Conservation (phyloP, 1,140 invertebrate genomes). For the Aphaenogaster ashmeadi region DNA sequence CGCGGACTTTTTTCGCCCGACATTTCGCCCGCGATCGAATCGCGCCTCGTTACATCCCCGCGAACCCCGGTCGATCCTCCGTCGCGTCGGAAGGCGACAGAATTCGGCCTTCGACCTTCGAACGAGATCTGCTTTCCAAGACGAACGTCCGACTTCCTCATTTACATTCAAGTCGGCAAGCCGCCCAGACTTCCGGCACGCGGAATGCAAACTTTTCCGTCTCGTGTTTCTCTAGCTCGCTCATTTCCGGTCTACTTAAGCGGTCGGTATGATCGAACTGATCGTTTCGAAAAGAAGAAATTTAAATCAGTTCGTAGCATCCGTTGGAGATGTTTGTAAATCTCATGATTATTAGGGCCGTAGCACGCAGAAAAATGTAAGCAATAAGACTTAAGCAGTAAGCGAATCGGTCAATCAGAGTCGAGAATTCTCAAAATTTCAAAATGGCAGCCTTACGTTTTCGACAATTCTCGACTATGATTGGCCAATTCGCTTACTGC, state of each 20-base stretch:
- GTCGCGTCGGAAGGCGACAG: background rate
- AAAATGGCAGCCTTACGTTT: too few species aligned
- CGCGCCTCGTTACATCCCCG: background rate
- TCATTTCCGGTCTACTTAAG: slow-evolving; percentile 49
- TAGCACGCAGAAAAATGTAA: too few species aligned
- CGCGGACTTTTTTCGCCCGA: slow-evolving; percentile 8
- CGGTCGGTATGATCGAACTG: background rate
- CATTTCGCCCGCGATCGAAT: slow-evolving; percentile 5
- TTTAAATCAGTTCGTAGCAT: slow-evolving; percentile 17
- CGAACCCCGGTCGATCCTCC: background rate
- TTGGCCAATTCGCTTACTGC: too few species aligned
- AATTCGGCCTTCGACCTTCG: slow-evolving; percentile 25
- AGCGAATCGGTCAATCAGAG: too few species aligned
- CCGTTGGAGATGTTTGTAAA: background rate
- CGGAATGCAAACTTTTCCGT: slow-evolving; percentile 36
- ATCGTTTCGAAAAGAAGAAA: background rate
- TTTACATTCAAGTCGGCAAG: slow-evolving; percentile 37
- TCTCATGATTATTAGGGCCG: background rate
- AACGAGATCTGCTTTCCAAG: background rate
- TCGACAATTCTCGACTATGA: too few species aligned
- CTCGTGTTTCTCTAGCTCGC: slow-evolving; percentile 31
- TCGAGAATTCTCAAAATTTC: too few species aligned
- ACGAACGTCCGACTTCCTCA: slow-evolving; percentile 40
- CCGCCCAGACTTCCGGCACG: slow-evolving; percentile 46
- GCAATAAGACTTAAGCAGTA: too few species aligned